These are phyloP conservation scores for Capra hircus DNA, from an alignment of 2,113 vertebrate genomes.

Conservation along the genomic window DNA sequence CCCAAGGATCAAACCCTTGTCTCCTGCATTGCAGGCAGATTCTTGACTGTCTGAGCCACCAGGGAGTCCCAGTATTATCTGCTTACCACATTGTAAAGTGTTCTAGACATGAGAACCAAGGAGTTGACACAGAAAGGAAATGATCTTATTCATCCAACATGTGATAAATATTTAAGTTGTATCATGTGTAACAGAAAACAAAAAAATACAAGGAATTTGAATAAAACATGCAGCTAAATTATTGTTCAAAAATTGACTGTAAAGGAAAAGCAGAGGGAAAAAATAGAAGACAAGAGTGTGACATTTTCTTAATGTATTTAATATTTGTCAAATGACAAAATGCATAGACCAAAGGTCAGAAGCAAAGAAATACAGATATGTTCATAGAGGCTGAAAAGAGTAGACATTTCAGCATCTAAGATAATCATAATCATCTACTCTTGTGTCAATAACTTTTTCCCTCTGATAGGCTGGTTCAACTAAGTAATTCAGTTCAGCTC, in stretches of 20 bases:
- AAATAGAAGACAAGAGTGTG: background rate
- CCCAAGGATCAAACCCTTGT: background rate
- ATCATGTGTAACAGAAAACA: background rate
- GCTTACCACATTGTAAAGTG: background rate
- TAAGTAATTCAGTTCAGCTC: too few species aligned
- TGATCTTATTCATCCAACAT: background rate
- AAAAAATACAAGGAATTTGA: background rate
- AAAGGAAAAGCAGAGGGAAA: background rate
- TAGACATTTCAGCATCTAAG: background rate
- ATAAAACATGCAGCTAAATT: background rate
- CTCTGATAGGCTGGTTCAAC: background rate
- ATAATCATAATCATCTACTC: background rate
- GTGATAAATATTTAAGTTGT: background rate
- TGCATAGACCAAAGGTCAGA: background rate
- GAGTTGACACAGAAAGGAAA: background rate
- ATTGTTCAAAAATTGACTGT: background rate
- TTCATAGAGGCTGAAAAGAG: background rate
- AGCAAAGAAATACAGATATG: background rate
- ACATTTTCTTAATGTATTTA: background rate
- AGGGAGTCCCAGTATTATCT: background rate
- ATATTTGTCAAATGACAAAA: background rate
- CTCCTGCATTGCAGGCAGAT: background rate
- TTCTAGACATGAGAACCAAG: background rate
- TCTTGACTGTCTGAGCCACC: background rate
- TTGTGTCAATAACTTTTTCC: background rate